These are phyloP conservation scores for Aethina tumida DNA, from an alignment of 1,140 invertebrate species.

Conservation along the genomic window DNA sequence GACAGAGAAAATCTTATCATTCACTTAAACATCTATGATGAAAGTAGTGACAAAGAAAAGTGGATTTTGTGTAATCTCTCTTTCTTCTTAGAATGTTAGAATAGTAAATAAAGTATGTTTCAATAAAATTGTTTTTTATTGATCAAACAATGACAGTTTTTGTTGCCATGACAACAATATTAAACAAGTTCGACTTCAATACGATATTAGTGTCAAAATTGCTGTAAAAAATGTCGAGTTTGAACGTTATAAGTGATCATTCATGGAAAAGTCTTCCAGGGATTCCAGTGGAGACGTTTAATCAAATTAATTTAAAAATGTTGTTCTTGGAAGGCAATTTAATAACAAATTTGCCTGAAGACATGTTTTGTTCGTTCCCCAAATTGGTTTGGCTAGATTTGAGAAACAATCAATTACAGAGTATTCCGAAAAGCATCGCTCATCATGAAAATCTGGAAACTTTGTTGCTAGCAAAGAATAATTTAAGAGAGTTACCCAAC, in stretches of 20 bases:
- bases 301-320: slow-evolving; percentile 34
- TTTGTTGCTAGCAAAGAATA: slow-evolving; percentile 32
- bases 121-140: too few species aligned
- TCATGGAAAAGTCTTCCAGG: too few species aligned
- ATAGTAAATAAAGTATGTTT: too few species aligned
- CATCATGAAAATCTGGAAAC: slow-evolving; percentile 33
- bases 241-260: too few species aligned
- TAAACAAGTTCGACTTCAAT: too few species aligned
- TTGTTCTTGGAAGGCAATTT: slow-evolving; percentile 34
- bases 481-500: slow-evolving; percentile 25
- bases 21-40: slow-evolving; percentile 24
- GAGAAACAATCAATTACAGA: slow-evolving; percentile 30
- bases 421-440: slow-evolving; percentile 30
- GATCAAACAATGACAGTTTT: too few species aligned
- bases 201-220: too few species aligned
- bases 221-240: too few species aligned
- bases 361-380: slow-evolving; percentile 31
- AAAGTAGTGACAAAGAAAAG: slow-evolving; percentile 25
- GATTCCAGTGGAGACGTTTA: too few species aligned
- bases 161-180: too few species aligned
- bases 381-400: slow-evolving; percentile 36
- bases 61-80: slow-evolving; percentile 26
- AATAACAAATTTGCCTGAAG: slow-evolving; percentile 26
- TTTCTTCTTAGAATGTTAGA: slow-evolving; percentile 22
- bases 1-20: slow-evolving; percentile 27